Evolutionary conservation across 2,888 invertebrate species (phyloP), one percentile per base, ranked within the genome.

Genomic region (Epinotia nisella): DNA sequence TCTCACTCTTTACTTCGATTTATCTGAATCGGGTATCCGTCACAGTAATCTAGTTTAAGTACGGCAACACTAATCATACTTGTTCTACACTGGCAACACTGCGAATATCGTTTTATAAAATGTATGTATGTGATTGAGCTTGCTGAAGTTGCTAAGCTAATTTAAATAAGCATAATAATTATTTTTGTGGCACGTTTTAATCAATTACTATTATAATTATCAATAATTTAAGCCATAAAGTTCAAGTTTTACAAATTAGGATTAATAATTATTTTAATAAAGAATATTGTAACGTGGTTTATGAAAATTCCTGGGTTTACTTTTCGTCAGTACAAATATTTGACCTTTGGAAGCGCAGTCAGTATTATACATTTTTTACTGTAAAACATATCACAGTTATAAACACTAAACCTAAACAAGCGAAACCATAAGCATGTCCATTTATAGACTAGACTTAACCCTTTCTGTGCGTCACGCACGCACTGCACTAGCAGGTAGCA

Each of bases 211-310:
- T 67, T 61, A 55, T 41, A 53, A 69, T 64, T 71, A 81, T 82
- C 76, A 84, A 84, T 87, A 76, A 75, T 78, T 81, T 80, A 79
- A 79, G 78, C 78, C 76, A 80, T 75, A 69, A 78, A 74, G 80
- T 78, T 79, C 77, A 76, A 78, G 64, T 66, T 77, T 81, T 83
- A 89, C 88, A 88, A 89, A 88, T 87, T 89, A 88, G 85, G 69
- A 76, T 83, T 82, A 80, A 65, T 80, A 80, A 73, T 71, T 66
- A 64, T 77, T 68, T 77, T 80, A 70, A 75, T 39, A 82, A 79
- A 79, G 79, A 78, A 78, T 78, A 15, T 56, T 49, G 55, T 49
- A 73, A 74, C 79, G 79, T 80, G 80, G 79, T 82, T 80, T 80
- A 78, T 80, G 78, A 78, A 79, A 78, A 79, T 77, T 69, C 19